A percentile compares a stretch with the other conserved stretches of the same genome.
Evolutionary conservation across 1,140 invertebrate genomes (phyloP).

Genomic region (Lethrus apterus): DNA sequence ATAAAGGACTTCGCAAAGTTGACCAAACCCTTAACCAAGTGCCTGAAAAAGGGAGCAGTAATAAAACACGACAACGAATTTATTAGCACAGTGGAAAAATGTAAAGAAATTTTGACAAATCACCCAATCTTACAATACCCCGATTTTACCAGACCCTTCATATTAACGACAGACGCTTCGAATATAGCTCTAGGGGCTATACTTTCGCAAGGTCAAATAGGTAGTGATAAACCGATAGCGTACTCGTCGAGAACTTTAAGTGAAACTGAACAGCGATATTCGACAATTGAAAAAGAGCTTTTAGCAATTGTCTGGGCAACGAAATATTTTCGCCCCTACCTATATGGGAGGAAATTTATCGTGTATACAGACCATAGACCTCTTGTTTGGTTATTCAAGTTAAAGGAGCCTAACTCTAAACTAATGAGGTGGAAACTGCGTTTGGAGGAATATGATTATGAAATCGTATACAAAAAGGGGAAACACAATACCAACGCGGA

Average conservation of each 20-base stretch:
- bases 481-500: slow-evolving; percentile 38
- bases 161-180: too few species aligned
- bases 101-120: slow-evolving; percentile 1
- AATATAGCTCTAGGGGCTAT: slow-evolving; percentile 7
- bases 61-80: slow-evolving; percentile 5
- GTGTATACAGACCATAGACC: slow-evolving; percentile 16
- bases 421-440: slow-evolving; percentile 6
- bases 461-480: slow-evolving; percentile 40
- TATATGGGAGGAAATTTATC: slow-evolving; percentile 12
- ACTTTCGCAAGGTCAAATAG: neutral
- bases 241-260: too few species aligned
- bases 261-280: slow-evolving; percentile 2
- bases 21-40: slow-evolving; percentile 15
- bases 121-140: slow-evolving; percentile 1
- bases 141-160: too few species aligned
- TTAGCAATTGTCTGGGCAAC: slow-evolving; percentile 13
- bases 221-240: too few species aligned
- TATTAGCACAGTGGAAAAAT: neutral
- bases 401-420: slow-evolving; percentile 18
- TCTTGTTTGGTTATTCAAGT: slow-evolving; percentile 11
- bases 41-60: slow-evolving; percentile 13
- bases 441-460: slow-evolving; percentile 38
- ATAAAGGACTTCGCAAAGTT: slow-evolving; percentile 17
- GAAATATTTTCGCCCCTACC: slow-evolving; percentile 6
- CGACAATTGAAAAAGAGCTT: slow-evolving; percentile 12